A percentile compares a stretch with the other conserved stretches of the same genome.
These are phyloP conservation scores for Pseudolaguvia tuberculata DNA, from an alignment of 2,113 vertebrate species.

Conservation along the genomic window DNA sequence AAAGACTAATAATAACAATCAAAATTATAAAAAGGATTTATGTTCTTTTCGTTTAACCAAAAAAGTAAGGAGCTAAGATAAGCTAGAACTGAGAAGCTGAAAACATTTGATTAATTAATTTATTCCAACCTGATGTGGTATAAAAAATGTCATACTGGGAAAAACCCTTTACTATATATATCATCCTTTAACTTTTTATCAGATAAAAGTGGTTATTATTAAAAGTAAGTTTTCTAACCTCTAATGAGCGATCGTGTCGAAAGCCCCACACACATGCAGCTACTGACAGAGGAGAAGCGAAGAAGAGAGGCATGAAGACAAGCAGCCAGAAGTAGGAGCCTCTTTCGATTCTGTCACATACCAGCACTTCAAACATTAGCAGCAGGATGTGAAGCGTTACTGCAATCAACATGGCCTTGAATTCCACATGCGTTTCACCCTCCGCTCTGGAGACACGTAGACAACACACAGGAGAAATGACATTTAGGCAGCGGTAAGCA, in stretches of 20 bases:
- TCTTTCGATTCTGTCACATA: slow-evolving; percentile 87
- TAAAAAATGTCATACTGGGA: no score
- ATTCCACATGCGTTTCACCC: slow-evolving; percentile 97
- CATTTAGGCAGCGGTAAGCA: neutral
- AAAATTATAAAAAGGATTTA: no score
- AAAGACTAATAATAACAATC: no score
- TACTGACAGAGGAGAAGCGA: slow-evolving; percentile 93
- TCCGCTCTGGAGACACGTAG: slow-evolving; percentile 75
- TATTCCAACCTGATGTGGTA: no score
- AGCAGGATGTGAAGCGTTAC: slow-evolving; percentile 93
- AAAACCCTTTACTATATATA: neutral
- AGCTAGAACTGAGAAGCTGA: no score
- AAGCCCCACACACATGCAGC: slow-evolving; percentile 98
- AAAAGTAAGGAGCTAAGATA: no score
- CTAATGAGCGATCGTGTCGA: slow-evolving; percentile 90
- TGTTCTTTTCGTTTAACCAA: no score
- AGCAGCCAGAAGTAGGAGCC: slow-evolving; percentile 90
- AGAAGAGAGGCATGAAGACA: slow-evolving; percentile 98
- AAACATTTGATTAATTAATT: no score
- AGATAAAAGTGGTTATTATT: neutral
- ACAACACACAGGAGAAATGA: neutral
- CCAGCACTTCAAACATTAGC: slow-evolving; percentile 95
- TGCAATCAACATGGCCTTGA: slow-evolving; percentile 96
- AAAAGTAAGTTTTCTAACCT: slow-evolving; percentile 67
- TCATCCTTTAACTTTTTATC: neutral